Base-by-base conservation (phyloP, 2,113 vertebrate genomes). In the Chascanopsetta lugubris region DNA sequence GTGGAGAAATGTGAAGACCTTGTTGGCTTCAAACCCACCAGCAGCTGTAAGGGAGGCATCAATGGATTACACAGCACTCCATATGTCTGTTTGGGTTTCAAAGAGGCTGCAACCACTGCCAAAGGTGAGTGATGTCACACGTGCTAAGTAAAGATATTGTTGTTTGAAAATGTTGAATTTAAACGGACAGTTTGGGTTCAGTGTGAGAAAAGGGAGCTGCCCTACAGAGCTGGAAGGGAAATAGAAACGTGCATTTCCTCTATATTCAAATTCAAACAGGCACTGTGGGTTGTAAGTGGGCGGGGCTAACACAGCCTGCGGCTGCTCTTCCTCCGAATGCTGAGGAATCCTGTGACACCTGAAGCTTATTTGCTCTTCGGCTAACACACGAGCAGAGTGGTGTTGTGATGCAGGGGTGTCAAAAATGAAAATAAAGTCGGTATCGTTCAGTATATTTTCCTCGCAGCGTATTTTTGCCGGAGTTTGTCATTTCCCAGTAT, bases 11-110 rank as follows among this genome's bases (percentile, higher is more conserved):
- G 77, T 25, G 91, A 91, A 60, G 91, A 87, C 21, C 82, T 91
- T 68, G 85, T 88, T 50, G 81, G 90, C 83, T 88, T 88, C 15
- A 89, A 93, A 85, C 80, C 92, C 36, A 86, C 92, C 64, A 92
- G 88, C 27, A 86, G 93, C 88, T 93, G 95, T 25, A 96, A 96
- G n/a, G 93, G 92, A 5, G 92, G 92, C 29, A 87, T 96, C 82
- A 88, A 77, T 22, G 85, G 93, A 36, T 88, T 95, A 73, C 94
- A 95, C 75, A 80, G 88, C 80, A 90, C 87, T 15, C 84, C 93
- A 49, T 99, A 97, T 7, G 94, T 93, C 87, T 95, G 94, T 79
- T 90, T 98, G 85, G 96, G 95, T 61, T 98, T 99, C 91, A 96
- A 98, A 83, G 96, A 97, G 88, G 89, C 94, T 1, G 88, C 87